Conservation (phyloP, 2,888 invertebrate genomes). For the Brachylomia viminalis region DNA sequence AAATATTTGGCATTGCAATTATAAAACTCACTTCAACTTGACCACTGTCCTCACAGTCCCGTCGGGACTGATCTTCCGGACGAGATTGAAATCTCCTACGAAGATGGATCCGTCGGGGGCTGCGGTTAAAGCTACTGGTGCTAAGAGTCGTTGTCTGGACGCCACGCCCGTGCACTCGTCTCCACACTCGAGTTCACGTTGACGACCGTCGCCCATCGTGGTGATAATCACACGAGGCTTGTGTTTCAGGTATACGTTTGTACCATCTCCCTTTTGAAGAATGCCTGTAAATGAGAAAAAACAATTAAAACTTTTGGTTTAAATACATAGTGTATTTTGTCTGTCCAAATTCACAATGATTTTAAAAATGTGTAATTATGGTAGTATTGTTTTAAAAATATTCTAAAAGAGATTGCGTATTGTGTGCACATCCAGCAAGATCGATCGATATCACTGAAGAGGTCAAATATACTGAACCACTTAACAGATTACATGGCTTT, state of each 20-base stretch:
- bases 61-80: conserved; percentile 96
- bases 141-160: conserved; percentile 94
- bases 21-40: conserved; percentile 93
- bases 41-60: conserved; percentile 95
- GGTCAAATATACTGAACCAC: conserved; percentile 63
- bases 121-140: conserved; percentile 97
- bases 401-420: conserved; percentile 15
- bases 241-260: conserved; percentile 98
- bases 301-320: background rate
- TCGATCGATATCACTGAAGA: conserved; percentile 53
- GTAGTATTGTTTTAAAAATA: conserved; percentile 5
- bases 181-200: conserved; percentile 95
- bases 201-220: conserved; percentile 97
- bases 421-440: conserved; percentile 29
- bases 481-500: conserved; percentile 68
- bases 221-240: conserved; percentile 97
- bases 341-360: background rate
- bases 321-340: background rate
- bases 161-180: conserved; percentile 93
- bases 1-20: background rate
- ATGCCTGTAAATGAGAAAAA: conserved; percentile 92
- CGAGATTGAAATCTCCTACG: conserved; percentile 98
- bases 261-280: conserved; percentile 99
- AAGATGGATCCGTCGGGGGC: conserved; percentile 98
- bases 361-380: background rate